phyloP scores from a whole-genome alignment of 2,113 vertebrate species.

The Hemichromis elongatus region DNA sequence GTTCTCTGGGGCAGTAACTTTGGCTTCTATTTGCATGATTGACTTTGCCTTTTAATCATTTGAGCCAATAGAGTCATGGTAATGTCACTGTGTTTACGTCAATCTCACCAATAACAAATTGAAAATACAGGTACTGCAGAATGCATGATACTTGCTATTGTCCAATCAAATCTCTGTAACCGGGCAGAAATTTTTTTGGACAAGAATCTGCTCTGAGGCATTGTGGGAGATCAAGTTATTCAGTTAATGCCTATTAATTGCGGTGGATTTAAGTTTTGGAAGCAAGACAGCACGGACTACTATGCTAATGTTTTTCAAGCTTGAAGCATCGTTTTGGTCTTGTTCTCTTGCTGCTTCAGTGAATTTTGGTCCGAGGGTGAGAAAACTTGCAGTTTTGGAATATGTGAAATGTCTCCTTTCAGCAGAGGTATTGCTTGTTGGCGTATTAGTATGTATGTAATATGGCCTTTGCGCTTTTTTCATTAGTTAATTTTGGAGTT shows the following conservation, averaged over 20 bases:
- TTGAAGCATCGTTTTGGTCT: rapidly evolving
- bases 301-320: background rate
- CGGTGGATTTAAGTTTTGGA: background rate
- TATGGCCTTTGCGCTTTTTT: background rate
- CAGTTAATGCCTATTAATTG: background rate
- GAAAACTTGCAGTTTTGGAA: background rate
- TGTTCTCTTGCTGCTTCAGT: background rate
- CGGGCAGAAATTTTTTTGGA: background rate
- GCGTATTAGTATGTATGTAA: background rate
- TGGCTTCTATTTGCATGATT: no score
- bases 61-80: no score
- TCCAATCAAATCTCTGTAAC: background rate
- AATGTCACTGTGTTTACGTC: no score
- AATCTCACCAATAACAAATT: no score
- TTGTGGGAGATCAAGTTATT: background rate
- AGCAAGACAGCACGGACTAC: rapidly evolving
- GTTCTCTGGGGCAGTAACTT: no score
- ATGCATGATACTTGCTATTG: no score
- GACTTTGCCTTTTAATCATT: no score
- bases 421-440: background rate
- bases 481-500: background rate
- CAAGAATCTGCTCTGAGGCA: background rate
- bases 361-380: background rate
- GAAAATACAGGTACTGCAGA: no score
- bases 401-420: background rate